These are phyloP conservation scores for Ooceraea biroi DNA, from an alignment of 1,140 invertebrate genomes.

Conservation along the genomic window DNA sequence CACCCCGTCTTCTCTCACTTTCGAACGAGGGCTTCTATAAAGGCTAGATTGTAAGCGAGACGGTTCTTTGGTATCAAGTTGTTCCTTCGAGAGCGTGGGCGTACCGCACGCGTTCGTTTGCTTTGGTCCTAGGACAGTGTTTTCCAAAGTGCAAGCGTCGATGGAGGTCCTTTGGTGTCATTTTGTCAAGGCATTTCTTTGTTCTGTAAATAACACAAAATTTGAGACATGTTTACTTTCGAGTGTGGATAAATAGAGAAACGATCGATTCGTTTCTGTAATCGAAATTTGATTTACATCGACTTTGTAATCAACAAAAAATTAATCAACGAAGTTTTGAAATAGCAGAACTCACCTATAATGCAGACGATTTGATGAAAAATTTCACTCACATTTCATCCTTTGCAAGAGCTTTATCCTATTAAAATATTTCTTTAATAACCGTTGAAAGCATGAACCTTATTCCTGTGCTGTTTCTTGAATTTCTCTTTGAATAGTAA, in stretches of 20 bases:
- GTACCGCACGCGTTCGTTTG: slow-evolving; percentile 64
- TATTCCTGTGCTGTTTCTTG: not conserved
- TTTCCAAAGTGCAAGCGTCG: slow-evolving; percentile 63
- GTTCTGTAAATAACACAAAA: not conserved
- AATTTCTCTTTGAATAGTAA: not conserved
- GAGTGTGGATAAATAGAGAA: not conserved
- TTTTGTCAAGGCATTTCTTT: not conserved
- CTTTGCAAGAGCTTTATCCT: not conserved
- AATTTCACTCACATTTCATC: not conserved
- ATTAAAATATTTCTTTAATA: slow-evolving; percentile 14
- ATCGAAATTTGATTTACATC: slow-evolving; percentile 2
- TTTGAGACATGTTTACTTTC: not conserved
- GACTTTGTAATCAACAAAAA: not conserved
- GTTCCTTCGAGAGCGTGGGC: slow-evolving; percentile 76
- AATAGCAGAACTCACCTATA: not conserved
- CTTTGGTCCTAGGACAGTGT: slow-evolving; percentile 71
- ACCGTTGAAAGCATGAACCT: not conserved
- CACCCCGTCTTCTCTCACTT: slow-evolving; percentile 52
- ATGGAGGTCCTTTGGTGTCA: slow-evolving; percentile 2
- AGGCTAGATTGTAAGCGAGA: slow-evolving; percentile 82
- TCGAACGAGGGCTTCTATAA: slow-evolving; percentile 75
- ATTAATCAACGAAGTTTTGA: too few relatives aligned
- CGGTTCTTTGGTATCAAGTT: slow-evolving; percentile 80
- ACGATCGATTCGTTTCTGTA: not conserved
- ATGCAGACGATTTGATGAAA: not conserved